phyloP scores from a whole-genome alignment of 2,113 vertebrate species.

The Salvator merianae region DNA sequence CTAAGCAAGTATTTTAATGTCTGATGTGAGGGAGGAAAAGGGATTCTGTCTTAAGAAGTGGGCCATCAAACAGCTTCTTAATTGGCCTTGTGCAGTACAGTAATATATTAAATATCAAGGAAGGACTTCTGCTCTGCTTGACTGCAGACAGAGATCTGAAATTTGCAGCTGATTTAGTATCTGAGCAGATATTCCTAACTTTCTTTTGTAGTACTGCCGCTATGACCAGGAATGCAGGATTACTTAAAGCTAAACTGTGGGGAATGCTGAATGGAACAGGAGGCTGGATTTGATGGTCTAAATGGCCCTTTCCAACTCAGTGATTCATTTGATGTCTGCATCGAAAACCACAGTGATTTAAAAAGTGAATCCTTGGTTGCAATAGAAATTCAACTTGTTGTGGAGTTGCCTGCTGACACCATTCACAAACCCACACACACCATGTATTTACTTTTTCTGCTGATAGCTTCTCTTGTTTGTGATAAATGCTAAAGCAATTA shows the following conservation, averaged over 20 bases:
- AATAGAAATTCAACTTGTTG: too few relatives aligned
- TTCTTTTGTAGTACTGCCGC: neutral
- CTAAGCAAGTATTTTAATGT: neutral
- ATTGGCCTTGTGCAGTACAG: neutral
- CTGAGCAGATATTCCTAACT: conserved; percentile 25
- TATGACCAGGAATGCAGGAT: neutral
- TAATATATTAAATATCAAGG: neutral
- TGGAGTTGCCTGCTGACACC: too few relatives aligned
- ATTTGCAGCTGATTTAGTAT: neutral
- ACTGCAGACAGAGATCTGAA: neutral
- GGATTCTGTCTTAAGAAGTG: neutral
- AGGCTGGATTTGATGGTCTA: too few relatives aligned
- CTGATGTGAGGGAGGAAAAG: neutral
- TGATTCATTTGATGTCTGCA: conserved; percentile 51
- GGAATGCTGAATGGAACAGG: too few relatives aligned
- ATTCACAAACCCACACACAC: too few relatives aligned
- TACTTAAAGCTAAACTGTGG: conserved; percentile 39
- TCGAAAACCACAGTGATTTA: conserved; percentile 62
- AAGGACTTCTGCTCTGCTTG: neutral
- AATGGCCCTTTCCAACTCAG: too few relatives aligned
- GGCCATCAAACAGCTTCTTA: neutral
- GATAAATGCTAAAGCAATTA: conserved; percentile 65
- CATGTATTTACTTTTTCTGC: too few relatives aligned
- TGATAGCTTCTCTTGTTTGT: conserved; percentile 56
- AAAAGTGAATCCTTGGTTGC: neutral